Percentiles rank a stretch among this genome's conserved stretches.
These are phyloP conservation scores for Dipodomys stephensi DNA, from an alignment of 2,113 vertebrate genomes.

Conservation along the genomic window DNA sequence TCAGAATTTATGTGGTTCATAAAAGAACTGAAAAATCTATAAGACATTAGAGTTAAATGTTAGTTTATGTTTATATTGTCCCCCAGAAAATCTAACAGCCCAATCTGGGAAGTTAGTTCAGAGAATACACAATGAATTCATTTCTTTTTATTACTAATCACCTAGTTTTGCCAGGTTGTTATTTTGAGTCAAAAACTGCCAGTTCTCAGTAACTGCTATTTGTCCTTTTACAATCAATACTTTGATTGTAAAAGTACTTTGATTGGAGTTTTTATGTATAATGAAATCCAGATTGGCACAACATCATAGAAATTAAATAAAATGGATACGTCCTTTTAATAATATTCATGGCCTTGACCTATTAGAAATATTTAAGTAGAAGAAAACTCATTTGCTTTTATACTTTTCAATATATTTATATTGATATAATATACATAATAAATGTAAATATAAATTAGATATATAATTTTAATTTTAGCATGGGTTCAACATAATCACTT, in stretches of 20 bases:
- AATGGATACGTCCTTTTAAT: slow-evolving; percentile 15
- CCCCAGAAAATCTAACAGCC: slow-evolving; percentile 16
- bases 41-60: background rate
- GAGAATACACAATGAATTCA: background rate
- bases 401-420: background rate
- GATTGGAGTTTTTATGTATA: slow-evolving; percentile 15
- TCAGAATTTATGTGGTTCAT: background rate
- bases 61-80: background rate
- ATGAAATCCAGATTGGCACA: slow-evolving; percentile 35
- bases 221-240: slow-evolving; percentile 31
- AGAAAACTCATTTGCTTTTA: background rate
- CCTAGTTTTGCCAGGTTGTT: background rate
- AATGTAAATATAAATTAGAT: background rate
- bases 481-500: slow-evolving; percentile 2
- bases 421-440: background rate
- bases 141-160: slow-evolving; percentile 15
- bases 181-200: slow-evolving; percentile 26
- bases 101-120: background rate
- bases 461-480: slow-evolving; percentile 4
- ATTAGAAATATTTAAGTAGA: slow-evolving; percentile 42
- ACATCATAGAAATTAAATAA: background rate
- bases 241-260: slow-evolving; percentile 6
- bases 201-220: background rate
- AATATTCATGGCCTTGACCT: background rate
- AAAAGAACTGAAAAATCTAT: slow-evolving; percentile 4